phyloP scores from a whole-genome alignment of 2,888 invertebrate genomes.

The Clepsis dumicolana region DNA sequence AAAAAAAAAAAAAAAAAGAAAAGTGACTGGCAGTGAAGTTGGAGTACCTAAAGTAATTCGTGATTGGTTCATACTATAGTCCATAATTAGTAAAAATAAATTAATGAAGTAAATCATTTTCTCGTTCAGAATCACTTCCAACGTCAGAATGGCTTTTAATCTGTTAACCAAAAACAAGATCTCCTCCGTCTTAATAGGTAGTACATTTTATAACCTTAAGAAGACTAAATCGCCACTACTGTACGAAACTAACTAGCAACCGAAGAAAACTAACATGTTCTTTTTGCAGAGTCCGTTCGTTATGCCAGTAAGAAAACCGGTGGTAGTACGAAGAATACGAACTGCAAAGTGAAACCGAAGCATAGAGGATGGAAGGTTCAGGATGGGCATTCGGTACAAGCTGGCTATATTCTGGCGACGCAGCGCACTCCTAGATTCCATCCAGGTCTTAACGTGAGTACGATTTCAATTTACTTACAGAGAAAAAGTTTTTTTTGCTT shows the following conservation, averaged over 20 bases:
- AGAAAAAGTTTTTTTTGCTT: too few species aligned
- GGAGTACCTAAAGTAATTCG: too few species aligned
- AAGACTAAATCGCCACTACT: not conserved
- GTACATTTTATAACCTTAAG: not conserved
- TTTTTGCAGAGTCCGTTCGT: slow-evolving; percentile 75
- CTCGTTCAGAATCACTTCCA: not conserved
- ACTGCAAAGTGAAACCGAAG: slow-evolving; percentile 89
- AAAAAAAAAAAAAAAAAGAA: too few species aligned
- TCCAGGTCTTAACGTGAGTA: slow-evolving; percentile 91
- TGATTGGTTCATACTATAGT: too few species aligned
- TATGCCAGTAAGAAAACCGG: slow-evolving; percentile 92
- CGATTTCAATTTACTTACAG: too few species aligned
- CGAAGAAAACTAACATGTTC: not conserved
- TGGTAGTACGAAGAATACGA: slow-evolving; percentile 89
- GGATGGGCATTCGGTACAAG: slow-evolving; percentile 88
- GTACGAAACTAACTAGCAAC: not conserved
- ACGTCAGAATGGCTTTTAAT: not conserved
- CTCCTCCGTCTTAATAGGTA: not conserved
- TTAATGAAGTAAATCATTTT: not conserved
- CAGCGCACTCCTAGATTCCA: slow-evolving; percentile 91
- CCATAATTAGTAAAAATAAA: not conserved
- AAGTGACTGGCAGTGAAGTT: too few species aligned
- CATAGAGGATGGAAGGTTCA: slow-evolving; percentile 92
- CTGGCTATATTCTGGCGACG: slow-evolving; percentile 89
- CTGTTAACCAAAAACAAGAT: not conserved